Percentiles rank a stretch among this genome's conserved stretches.
Evolutionary conservation across 2,888 invertebrate species (phyloP).

Genomic region (Trissolcus japonicus): DNA sequence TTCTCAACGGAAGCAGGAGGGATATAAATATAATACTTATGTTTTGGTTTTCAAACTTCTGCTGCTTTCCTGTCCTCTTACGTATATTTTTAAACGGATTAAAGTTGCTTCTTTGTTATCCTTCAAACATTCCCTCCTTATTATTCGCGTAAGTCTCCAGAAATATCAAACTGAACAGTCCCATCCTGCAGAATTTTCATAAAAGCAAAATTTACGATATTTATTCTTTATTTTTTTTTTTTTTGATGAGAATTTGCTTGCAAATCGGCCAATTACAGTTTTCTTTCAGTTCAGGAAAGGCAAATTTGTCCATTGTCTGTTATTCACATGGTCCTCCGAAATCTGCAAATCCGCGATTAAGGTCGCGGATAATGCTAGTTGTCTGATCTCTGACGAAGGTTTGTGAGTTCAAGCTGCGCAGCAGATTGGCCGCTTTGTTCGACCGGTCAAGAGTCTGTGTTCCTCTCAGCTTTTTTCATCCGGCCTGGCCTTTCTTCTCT

Average conservation of each 20-base stretch:
- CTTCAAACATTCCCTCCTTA: no score
- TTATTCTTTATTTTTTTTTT: no score
- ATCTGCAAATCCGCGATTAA: conserved; percentile 39
- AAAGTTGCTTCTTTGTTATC: not conserved
- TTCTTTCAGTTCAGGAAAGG: not conserved
- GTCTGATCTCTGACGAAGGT: conserved; percentile 47
- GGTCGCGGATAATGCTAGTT: conserved; percentile 31
- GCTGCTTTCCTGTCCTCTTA: conserved; percentile 18
- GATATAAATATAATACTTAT: conserved; percentile 45
- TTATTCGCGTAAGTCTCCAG: no score
- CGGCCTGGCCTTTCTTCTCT: conserved; percentile 26
- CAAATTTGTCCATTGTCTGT: not conserved
- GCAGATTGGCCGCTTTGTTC: conserved; percentile 51
- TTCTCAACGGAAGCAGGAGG: conserved; percentile 32
- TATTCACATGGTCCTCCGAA: conserved; percentile 14
- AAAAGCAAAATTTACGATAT: no score
- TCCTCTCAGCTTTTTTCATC: conserved; percentile 15
- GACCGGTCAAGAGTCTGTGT: conserved; percentile 41
- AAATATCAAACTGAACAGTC: no score
- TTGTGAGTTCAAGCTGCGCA: conserved; percentile 35
- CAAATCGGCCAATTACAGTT: not conserved
- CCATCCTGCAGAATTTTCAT: no score
- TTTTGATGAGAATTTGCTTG: not conserved
- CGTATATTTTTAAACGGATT: conserved; percentile 33
- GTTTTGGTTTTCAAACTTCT: conserved; percentile 41